phyloP scores from a whole-genome alignment of 2,888 invertebrate genomes.

The Lepidocyrtoides sp. region DNA sequence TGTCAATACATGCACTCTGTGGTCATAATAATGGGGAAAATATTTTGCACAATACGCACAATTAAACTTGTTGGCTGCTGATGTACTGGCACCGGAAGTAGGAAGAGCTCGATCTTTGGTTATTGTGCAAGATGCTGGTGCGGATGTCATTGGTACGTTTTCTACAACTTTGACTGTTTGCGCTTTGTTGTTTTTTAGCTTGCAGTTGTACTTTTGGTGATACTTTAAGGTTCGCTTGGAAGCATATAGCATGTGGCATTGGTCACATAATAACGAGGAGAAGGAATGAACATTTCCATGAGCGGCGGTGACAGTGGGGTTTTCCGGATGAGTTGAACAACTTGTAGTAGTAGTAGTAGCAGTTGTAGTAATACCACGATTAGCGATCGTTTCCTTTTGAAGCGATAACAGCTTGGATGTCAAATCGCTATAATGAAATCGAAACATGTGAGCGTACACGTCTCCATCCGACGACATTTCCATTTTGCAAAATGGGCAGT shows the following conservation, averaged over 20 bases:
- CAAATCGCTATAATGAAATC: conserved; percentile 1
- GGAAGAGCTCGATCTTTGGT: neutral
- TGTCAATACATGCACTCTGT: neutral
- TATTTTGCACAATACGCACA: neutral
- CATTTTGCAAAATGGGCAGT: neutral
- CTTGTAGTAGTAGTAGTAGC: neutral
- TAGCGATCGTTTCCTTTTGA: neutral
- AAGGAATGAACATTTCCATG: neutral
- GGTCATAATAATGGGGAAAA: neutral
- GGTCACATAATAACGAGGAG: neutral
- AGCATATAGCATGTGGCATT: neutral
- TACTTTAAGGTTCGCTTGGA: neutral
- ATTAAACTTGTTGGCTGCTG: neutral
- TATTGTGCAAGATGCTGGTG: neutral
- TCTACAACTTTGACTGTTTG: too few species aligned
- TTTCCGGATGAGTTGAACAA: too few species aligned
- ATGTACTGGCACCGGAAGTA: neutral
- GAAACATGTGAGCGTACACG: conserved; percentile 28
- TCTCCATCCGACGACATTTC: neutral
- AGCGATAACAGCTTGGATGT: neutral
- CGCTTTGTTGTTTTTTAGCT: neutral
- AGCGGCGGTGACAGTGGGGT: neutral
- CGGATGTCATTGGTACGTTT: neutral
- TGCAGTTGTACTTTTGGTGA: neutral
- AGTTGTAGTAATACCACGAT: neutral